phyloP scores from a whole-genome alignment of 2,113 vertebrate genomes.

The Empidonax traillii region DNA sequence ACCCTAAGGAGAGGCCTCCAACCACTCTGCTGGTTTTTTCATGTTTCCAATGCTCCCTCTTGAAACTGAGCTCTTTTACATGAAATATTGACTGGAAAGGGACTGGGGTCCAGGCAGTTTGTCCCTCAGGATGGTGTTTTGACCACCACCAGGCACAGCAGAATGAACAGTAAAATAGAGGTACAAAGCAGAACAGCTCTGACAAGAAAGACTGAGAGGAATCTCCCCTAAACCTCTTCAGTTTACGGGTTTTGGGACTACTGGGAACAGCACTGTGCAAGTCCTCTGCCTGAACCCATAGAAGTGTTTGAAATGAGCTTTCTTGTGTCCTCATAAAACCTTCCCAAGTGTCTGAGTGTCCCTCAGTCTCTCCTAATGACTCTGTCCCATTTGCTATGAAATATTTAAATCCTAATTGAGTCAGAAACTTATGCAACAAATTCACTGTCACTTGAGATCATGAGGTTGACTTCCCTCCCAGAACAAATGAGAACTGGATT shows the following conservation, averaged over 20 bases:
- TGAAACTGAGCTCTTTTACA: background rate
- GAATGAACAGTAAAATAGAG: background rate
- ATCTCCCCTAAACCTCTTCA: background rate
- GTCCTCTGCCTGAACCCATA: background rate
- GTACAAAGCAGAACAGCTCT: background rate
- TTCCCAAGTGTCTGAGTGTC: background rate
- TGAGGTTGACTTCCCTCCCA: background rate
- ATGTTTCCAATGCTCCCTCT: background rate
- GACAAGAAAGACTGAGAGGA: background rate
- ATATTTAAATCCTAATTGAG: slow-evolving; percentile 48
- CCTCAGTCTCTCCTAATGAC: background rate
- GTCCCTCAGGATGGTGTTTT: background rate
- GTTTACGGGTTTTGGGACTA: background rate
- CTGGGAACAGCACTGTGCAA: background rate
- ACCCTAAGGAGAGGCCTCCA: background rate
- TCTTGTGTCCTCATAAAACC: background rate
- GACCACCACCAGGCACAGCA: background rate
- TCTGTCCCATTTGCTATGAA: slow-evolving; percentile 18
- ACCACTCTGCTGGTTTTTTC: background rate
- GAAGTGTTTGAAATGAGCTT: background rate
- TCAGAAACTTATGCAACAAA: background rate
- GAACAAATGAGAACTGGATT: background rate
- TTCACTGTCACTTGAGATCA: slow-evolving; percentile 23
- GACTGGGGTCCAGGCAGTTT: background rate
- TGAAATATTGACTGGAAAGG: background rate